Conservation (phyloP, 2,888 invertebrate species). For the Nomada goodeniana region DNA sequence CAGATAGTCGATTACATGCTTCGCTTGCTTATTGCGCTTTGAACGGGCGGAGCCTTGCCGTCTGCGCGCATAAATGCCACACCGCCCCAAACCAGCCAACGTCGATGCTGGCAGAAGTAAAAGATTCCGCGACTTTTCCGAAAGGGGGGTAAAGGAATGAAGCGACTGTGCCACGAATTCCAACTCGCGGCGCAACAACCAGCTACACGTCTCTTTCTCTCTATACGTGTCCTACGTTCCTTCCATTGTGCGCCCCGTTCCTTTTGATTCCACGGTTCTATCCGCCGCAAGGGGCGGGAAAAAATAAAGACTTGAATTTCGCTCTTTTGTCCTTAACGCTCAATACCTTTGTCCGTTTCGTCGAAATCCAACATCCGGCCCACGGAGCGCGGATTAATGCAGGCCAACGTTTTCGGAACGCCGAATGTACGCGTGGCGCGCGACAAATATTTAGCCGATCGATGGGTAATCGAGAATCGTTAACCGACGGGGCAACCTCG, state of each 20-base stretch:
- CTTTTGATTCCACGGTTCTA: slow-evolving; percentile 3
- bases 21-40: slow-evolving; percentile 73
- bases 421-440: background rate
- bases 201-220: background rate
- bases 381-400: no score
- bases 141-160: background rate
- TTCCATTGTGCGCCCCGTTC: background rate
- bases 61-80: slow-evolving; percentile 45
- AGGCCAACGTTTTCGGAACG: background rate
- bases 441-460: slow-evolving; percentile 33
- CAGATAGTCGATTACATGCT: slow-evolving; percentile 73
- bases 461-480: slow-evolving; percentile 9
- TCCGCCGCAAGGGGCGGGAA: no score
- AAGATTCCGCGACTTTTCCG: slow-evolving; percentile 43
- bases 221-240: no score
- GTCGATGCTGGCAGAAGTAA: slow-evolving; percentile 14
- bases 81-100: background rate
- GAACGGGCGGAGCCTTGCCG: slow-evolving; percentile 51
- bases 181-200: background rate
- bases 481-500: slow-evolving; percentile 8
- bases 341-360: background rate
- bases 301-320: slow-evolving; percentile 1
- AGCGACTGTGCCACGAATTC: slow-evolving; percentile 33
- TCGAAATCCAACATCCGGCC: no score
- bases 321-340: background rate